Percentiles rank a stretch among this genome's conserved stretches.
Conservation (phyloP, 2,888 invertebrate species). For the Lordiphosa andalusiaca region DNA sequence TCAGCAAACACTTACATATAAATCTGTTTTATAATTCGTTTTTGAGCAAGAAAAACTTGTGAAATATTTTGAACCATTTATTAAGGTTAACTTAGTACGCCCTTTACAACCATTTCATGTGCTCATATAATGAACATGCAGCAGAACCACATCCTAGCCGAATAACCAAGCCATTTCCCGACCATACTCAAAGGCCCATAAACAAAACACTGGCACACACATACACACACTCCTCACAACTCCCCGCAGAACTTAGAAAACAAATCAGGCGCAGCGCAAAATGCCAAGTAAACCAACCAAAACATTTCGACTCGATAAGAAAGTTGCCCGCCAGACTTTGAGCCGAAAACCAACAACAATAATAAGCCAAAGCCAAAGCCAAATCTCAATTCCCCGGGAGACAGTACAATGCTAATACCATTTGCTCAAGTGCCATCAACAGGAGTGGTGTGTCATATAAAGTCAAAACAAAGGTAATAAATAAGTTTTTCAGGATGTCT, state of each 20-base stretch:
- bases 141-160: too few relatives aligned
- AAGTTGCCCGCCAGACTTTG: conserved; percentile 40
- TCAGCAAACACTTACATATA: neutral
- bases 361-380: conserved; percentile 13
- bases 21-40: neutral
- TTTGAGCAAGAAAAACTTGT: neutral
- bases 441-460: conserved; percentile 58
- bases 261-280: conserved; percentile 56
- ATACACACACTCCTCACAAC: conserved; percentile 22
- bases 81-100: too few relatives aligned
- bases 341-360: conserved; percentile 13
- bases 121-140: too few relatives aligned
- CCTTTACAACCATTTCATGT: too few relatives aligned
- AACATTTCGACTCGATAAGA: conserved; percentile 54
- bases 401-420: conserved; percentile 59
- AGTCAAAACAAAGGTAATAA: conserved; percentile 73
- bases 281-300: conserved; percentile 41
- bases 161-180: too few relatives aligned
- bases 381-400: conserved; percentile 4
- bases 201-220: conserved; percentile 11
- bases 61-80: neutral
- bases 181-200: conserved; percentile 3
- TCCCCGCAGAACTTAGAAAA: conserved; percentile 23
- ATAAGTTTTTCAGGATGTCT: conserved; percentile 50
- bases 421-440: conserved; percentile 63